Conservation (phyloP, 2,888 invertebrate species). For the Microdon myrmicae region DNA sequence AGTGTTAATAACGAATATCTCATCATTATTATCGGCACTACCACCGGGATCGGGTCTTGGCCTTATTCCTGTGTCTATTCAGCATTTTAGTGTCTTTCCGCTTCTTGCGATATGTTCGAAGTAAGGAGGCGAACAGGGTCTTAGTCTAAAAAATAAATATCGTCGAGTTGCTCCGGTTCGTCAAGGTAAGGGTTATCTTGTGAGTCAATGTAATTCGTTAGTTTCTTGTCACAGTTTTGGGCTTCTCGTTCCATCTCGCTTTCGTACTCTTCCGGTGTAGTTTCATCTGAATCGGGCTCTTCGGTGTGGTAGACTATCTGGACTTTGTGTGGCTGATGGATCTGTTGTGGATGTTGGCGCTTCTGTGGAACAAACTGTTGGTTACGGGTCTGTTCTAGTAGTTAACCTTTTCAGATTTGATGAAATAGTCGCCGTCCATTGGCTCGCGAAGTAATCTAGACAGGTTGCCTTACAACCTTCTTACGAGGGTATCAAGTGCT, state of each 20-base stretch:
- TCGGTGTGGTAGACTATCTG: slow-evolving; percentile 1
- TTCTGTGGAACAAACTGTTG: slow-evolving; percentile 12
- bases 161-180: too few relatives aligned
- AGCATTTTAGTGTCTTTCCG: too few relatives aligned
- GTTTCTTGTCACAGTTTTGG: background rate
- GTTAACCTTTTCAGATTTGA: slow-evolving; percentile 8
- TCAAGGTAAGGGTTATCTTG: background rate
- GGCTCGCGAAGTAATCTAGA: slow-evolving; percentile 10
- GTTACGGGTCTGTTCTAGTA: slow-evolving; percentile 12
- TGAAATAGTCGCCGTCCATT: slow-evolving; percentile 13
- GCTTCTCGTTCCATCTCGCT: background rate
- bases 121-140: too few relatives aligned
- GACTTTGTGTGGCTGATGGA: slow-evolving; percentile 5
- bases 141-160: too few relatives aligned
- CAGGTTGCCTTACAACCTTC: too few relatives aligned
- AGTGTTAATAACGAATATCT: too few relatives aligned
- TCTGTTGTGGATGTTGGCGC: slow-evolving; percentile 4
- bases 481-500: too few relatives aligned
- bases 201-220: background rate
- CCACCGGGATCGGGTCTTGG: too few relatives aligned
- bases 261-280: slow-evolving; percentile 1
- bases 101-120: too few relatives aligned
- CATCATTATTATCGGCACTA: too few relatives aligned
- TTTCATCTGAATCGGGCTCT: background rate
- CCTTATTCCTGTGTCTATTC: too few relatives aligned